Evolutionary conservation across 2,888 invertebrate species (phyloP).

Genomic region (Notodonta dromedarius): DNA sequence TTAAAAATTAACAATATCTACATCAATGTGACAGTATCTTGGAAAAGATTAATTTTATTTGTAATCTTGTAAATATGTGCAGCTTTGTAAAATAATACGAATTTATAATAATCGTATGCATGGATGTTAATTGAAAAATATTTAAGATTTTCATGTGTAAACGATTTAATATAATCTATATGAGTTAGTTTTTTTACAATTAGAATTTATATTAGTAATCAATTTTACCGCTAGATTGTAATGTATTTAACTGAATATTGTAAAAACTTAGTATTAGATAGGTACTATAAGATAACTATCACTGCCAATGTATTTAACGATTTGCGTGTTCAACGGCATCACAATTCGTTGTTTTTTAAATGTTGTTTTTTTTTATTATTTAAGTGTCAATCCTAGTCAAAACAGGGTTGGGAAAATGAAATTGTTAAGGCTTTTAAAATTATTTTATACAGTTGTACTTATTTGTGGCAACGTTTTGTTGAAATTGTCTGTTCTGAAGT

Average conservation of each 20-base stretch:
- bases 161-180: not conserved
- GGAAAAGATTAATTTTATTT: conserved; percentile 17
- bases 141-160: not conserved
- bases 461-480: conserved; percentile 3
- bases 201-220: conserved; percentile 22
- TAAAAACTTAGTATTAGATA: conserved; percentile 33
- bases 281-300: conserved; percentile 59
- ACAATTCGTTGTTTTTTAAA: conserved; percentile 37
- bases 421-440: conserved; percentile 29
- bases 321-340: conserved; percentile 48
- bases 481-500: not conserved
- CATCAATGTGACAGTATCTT: conserved; percentile 32
- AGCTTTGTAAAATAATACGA: conserved; percentile 25
- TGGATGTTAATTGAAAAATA: conserved; percentile 4
- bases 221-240: conserved; percentile 37
- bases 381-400: conserved; percentile 81
- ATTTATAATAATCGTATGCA: conserved; percentile 11
- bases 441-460: conserved; percentile 10
- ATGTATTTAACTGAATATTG: conserved; percentile 48
- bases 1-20: not conserved
- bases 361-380: conserved; percentile 43
- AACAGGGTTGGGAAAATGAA: conserved; percentile 74
- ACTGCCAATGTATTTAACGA: conserved; percentile 71
- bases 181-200: conserved; percentile 4
- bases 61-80: conserved; percentile 36